Conservation (phyloP, 92 coral and sea anemone species). For the Epizoanthus fatuus region DNA sequence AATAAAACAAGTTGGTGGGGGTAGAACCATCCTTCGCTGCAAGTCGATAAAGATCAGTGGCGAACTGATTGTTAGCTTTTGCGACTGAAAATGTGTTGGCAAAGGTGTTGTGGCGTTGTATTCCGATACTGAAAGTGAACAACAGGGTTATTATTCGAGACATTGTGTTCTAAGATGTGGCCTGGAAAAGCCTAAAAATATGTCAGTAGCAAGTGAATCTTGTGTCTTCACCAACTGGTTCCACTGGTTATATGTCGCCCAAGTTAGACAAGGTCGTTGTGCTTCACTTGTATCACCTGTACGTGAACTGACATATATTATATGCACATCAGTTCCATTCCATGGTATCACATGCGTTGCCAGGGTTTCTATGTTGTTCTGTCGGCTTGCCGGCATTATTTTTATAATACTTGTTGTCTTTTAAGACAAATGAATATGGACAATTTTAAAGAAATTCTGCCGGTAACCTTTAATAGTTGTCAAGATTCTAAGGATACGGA, state of each 20-base stretch:
- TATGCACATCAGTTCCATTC: too few relatives aligned
- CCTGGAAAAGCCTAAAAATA: too few relatives aligned
- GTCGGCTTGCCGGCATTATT: too few relatives aligned
- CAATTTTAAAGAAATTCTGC: too few relatives aligned
- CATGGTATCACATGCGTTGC: too few relatives aligned
- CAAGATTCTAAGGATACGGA: too few relatives aligned
- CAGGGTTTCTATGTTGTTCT: too few relatives aligned
- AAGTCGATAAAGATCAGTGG: constrained; percentile 63
- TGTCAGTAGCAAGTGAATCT: too few relatives aligned
- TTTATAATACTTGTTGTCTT: too few relatives aligned
- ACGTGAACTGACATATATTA: not conserved
- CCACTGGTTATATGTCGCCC: not conserved
- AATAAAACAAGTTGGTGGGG: constrained; percentile 82
- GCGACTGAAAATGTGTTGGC: constrained; percentile 7
- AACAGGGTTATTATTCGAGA: not conserved
- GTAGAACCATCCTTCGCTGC: constrained; percentile 1
- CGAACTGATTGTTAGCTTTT: constrained; percentile 65
- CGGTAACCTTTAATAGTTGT: too few relatives aligned
- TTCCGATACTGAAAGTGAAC: not conserved
- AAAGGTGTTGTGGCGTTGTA: not conserved
- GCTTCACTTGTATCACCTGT: not conserved
- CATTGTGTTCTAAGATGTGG: not conserved
- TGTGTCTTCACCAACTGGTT: not conserved
- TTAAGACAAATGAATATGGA: too few relatives aligned
- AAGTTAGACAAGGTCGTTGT: not conserved